These are phyloP conservation scores for Poeciliopsis presidionis DNA, from an alignment of 2,797 vertebrate species.

Conservation along the genomic window DNA sequence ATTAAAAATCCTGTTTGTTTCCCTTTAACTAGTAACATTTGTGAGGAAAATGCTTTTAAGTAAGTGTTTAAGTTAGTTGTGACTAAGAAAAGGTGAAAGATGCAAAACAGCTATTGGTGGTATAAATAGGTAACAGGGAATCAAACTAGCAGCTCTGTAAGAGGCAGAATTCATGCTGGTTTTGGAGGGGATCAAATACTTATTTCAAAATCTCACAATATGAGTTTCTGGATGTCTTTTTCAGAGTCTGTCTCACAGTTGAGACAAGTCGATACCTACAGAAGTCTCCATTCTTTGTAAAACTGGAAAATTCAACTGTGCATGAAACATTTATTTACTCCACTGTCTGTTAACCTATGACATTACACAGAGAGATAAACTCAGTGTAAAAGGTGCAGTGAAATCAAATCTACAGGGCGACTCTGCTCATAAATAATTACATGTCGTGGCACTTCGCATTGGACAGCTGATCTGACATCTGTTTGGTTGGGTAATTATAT, in stretches of 20 bases:
- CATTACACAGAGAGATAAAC: neutral
- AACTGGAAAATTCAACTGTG: neutral
- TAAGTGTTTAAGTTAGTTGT: too few relatives aligned
- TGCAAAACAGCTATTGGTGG: too few relatives aligned
- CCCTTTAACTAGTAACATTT: too few relatives aligned
- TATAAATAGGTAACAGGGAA: too few relatives aligned
- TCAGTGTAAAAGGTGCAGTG: neutral
- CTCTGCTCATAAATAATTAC: neutral
- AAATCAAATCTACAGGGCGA: neutral
- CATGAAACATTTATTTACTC: neutral
- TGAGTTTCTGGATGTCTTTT: neutral
- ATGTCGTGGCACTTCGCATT: neutral
- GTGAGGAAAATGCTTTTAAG: too few relatives aligned
- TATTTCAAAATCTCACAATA: neutral
- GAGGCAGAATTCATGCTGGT: neutral
- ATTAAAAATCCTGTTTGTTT: too few relatives aligned
- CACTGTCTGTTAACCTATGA: neutral
- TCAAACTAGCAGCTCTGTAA: neutral
- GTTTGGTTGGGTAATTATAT: conserved; percentile 3
- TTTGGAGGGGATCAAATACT: neutral
- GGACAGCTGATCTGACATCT: neutral
- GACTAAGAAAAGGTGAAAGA: too few relatives aligned
- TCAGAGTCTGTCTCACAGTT: neutral
- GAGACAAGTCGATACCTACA: neutral
- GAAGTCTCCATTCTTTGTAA: neutral